These are phyloP conservation scores for Candidula unifasciata DNA, from an alignment of 2,888 invertebrate species.

Conservation along the genomic window DNA sequence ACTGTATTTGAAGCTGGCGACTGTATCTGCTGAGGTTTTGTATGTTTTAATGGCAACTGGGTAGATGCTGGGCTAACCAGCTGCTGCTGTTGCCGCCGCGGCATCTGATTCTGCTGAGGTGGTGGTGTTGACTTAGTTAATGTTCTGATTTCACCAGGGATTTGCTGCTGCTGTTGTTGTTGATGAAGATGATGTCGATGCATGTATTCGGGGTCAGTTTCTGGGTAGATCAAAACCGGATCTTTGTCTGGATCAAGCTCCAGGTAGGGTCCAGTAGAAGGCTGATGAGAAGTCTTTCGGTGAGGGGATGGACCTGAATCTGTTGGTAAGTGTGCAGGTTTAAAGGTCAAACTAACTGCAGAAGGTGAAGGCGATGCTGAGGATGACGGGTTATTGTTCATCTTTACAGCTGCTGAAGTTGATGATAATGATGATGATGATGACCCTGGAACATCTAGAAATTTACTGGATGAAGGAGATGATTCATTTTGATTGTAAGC, in stretches of 20 bases:
- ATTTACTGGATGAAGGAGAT: conserved; percentile 26
- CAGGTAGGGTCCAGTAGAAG: neutral
- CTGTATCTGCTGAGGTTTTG: neutral
- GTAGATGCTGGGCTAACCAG: neutral
- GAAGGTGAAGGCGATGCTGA: conserved; percentile 20
- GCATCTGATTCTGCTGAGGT: neutral
- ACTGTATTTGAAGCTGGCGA: neutral
- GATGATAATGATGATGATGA: conserved; percentile 20
- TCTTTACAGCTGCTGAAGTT: neutral
- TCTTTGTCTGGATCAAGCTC: conserved; percentile 50
- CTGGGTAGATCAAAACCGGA: conserved; percentile 52
- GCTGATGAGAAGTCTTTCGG: neutral
- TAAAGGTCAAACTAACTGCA: neutral
- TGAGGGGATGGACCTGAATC: neutral
- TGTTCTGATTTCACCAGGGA: too few species aligned
- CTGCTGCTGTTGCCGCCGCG: neutral
- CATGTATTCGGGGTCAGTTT: conserved; percentile 30
- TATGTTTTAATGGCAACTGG: neutral
- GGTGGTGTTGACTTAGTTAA: too few species aligned
- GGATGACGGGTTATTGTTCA: neutral
- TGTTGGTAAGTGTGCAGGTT: neutral
- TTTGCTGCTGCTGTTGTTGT: neutral
- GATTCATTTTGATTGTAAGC: conserved; percentile 24
- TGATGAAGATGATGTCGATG: conserved; percentile 24
- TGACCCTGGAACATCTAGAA: conserved; percentile 3